phyloP scores from a whole-genome alignment of 1,140 invertebrate species.

The Meloidogyne exigua region DNA sequence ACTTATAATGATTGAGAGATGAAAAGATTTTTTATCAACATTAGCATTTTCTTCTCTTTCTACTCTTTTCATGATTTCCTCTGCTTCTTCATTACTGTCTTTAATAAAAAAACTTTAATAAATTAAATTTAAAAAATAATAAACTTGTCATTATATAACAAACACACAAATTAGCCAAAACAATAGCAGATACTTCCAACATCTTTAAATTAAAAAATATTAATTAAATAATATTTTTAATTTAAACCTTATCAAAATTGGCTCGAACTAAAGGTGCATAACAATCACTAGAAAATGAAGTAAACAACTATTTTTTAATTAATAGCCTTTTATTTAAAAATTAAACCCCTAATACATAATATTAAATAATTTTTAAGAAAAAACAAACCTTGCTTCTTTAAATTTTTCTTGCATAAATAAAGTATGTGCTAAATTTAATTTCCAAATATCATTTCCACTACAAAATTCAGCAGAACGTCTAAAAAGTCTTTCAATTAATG shows the following conservation, averaged over 20 bases:
- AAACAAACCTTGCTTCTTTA: constrained; percentile 20
- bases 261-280: constrained; percentile 98
- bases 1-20: constrained; percentile 83
- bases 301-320: background rate
- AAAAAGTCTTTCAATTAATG: constrained; percentile 74
- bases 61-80: constrained; percentile 96
- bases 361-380: no score
- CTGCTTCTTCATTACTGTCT: constrained; percentile 93
- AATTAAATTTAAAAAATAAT: background rate
- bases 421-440: constrained; percentile 94
- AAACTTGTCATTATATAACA: constrained; percentile 92
- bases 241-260: constrained; percentile 81
- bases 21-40: constrained; percentile 89
- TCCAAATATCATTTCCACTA: constrained; percentile 93
- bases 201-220: constrained; percentile 70
- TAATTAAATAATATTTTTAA: background rate
- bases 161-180: constrained; percentile 95
- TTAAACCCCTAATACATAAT: no score
- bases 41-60: constrained; percentile 91
- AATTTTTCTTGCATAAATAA: constrained; percentile 85
- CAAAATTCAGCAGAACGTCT: constrained; percentile 96
- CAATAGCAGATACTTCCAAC: constrained; percentile 88
- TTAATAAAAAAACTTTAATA: background rate
- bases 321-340: background rate
- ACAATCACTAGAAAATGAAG: constrained; percentile 71